Evolutionary conservation across 2,888 invertebrate species (phyloP), one percentile per base, ranked within the genome.

Genomic region (Acleris sparsana): DNA sequence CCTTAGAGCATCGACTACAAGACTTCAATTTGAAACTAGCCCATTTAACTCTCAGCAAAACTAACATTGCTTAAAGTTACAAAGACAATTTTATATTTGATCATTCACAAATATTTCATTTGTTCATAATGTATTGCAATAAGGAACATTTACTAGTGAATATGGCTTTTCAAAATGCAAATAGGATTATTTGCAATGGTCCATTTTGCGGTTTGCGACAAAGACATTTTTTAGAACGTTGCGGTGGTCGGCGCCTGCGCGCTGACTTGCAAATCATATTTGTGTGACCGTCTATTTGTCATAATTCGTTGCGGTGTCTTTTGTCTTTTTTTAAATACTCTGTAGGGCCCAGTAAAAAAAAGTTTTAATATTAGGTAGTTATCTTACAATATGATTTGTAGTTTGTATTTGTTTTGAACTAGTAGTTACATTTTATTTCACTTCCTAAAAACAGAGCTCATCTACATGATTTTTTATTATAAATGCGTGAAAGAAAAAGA

Each of bases 141-240:
- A 62, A 48, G 22, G 29, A 20, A 1, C 11, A 46, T 48, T 57
- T 57, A 29, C 4, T 5, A 22, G 5, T 39, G 39, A 16, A 11
- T 1, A 9, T 13, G 5, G 0, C 11, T 53, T 22, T 16, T 11
- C 3, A 2, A 17, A 17, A 48, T 2, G 57, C 39, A 52, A 51
- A 25, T n/a, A 4, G 6, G 3, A 39, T 62, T 52, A 46, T 62
- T 57, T 66, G 62, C 48, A 71, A 68, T 67, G 67, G 72, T 72
- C 73, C 72, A 73, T 65, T 72, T 77, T 83, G 84, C 86, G 86
- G 86, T 84, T 80, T 73, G 81, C 79, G 83, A 86, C 87, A 86
- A 85, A 85, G 85, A 76, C 70, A 70, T 72, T 77, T 81, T 80
- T 82, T 76, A 78, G 67, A 58, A 63, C 67, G 62, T 58, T 75